A percentile compares a stretch with the other conserved stretches of the same genome.
These are phyloP conservation scores for Amazona finschi DNA, from an alignment of 2,797 vertebrate species.

Conservation along the genomic window DNA sequence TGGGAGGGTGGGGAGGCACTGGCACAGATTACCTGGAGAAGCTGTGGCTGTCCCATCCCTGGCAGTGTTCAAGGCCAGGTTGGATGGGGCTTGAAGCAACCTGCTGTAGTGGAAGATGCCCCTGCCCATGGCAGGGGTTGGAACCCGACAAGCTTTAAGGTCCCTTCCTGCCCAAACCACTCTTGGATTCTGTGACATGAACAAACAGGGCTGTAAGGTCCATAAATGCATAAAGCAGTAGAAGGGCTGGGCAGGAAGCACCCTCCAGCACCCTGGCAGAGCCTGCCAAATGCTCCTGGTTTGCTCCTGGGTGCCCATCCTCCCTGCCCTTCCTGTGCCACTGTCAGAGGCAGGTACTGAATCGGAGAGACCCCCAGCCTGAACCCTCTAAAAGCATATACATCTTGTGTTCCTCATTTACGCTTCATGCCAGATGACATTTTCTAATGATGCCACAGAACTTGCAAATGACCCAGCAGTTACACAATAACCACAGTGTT, in stretches of 20 bases:
- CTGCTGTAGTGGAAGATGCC: neutral
- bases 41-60: neutral
- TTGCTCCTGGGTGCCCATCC: neutral
- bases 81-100: neutral
- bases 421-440: neutral
- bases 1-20: neutral
- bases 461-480: neutral
- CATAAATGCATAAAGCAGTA: neutral
- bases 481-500: neutral
- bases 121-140: neutral
- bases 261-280: fast-evolving
- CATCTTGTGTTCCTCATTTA: neutral
- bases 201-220: fast-evolving
- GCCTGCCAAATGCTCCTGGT: neutral
- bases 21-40: neutral
- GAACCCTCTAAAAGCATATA: neutral
- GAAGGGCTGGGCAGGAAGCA: neutral
- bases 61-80: neutral
- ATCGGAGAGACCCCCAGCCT: neutral
- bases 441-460: neutral
- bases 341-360: neutral
- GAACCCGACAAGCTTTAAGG: neutral
- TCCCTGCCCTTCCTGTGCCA: neutral
- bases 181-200: neutral
- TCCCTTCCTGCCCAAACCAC: neutral